phyloP scores from a whole-genome alignment of 1,140 invertebrate species.

The Drosophila erecta region DNA sequence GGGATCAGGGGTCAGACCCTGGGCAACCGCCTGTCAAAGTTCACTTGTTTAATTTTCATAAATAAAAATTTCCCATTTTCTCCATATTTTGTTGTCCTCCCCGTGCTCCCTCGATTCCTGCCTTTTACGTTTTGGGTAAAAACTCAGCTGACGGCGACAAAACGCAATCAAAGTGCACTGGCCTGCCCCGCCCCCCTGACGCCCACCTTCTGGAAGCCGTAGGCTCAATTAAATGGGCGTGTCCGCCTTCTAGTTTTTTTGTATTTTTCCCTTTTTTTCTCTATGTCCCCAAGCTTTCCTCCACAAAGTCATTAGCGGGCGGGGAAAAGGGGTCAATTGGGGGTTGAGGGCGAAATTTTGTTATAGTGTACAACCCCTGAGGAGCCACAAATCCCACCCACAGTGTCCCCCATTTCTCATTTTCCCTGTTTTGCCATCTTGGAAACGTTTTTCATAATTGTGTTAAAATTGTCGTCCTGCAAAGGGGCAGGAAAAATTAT shows the following conservation, averaged over 20 bases:
- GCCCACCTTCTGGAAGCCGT: not conserved
- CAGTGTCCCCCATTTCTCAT: not conserved
- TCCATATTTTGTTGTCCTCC: conserved; percentile 9
- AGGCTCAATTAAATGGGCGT: conserved; percentile 74
- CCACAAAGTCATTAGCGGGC: conserved; percentile 26
- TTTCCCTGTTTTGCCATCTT: conserved; percentile 32
- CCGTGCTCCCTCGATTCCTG: not conserved
- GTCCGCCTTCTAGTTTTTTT: conserved; percentile 13
- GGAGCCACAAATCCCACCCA: not conserved
- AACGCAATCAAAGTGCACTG: conserved; percentile 76
- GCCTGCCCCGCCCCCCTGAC: conserved; percentile 26
- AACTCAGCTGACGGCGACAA: conserved; percentile 64
- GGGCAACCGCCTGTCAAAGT: conserved; percentile 76
- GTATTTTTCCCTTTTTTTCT: conserved; percentile 5
- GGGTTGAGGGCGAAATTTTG: conserved; percentile 7
- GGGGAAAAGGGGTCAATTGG: not conserved
- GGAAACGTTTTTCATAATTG: conserved; percentile 75
- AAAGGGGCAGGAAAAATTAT: conserved; percentile 41
- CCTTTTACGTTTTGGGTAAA: conserved; percentile 59
- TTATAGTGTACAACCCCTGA: conserved; percentile 2
- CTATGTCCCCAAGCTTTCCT: conserved; percentile 14
- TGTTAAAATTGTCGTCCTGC: conserved; percentile 58
- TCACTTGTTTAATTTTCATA: conserved; percentile 82
- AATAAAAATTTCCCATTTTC: conserved; percentile 66
- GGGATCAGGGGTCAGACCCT: conserved; percentile 49